A percentile compares a stretch with the other conserved stretches of the same genome.
phyloP scores from a whole-genome alignment of 2,113 vertebrate species.

The Rhizomys pruinosus region DNA sequence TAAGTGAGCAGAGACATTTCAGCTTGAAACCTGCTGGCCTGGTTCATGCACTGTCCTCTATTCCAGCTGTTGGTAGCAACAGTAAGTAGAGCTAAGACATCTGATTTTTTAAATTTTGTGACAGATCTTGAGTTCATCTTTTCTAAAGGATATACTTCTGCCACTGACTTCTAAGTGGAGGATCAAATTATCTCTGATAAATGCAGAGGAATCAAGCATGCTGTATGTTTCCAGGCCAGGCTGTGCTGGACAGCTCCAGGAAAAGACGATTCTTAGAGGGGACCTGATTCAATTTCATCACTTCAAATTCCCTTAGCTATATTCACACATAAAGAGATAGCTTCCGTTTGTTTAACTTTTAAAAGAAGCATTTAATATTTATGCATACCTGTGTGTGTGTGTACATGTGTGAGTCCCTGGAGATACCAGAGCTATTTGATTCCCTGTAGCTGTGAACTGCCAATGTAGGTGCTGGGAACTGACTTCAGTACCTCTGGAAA shows the following conservation, averaged over 20 bases:
- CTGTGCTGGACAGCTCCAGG: not conserved
- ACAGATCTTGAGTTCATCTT: not conserved
- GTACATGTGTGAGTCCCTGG: too few relatives aligned
- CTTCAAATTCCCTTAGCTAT: not conserved
- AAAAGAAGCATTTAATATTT: too few relatives aligned
- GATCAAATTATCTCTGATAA: not conserved
- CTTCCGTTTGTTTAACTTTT: not conserved
- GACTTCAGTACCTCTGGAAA: not conserved
- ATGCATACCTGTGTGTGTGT: too few relatives aligned
- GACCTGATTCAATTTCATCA: not conserved
- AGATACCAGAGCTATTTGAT: too few relatives aligned
- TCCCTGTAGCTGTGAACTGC: too few relatives aligned
- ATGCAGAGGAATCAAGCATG: not conserved
- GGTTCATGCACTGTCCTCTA: not conserved
- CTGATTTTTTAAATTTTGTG: not conserved
- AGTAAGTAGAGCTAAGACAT: not conserved
- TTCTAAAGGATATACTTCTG: not conserved
- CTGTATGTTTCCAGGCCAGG: not conserved
- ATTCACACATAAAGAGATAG: not conserved
- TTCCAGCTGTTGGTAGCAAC: slow-evolving; percentile 4
- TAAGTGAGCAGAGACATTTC: slow-evolving; percentile 27
- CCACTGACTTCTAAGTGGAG: not conserved
- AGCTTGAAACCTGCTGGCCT: not conserved
- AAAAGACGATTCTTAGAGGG: not conserved
- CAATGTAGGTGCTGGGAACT: too few relatives aligned